These are phyloP conservation scores for Eupithecia tripunctaria DNA, from an alignment of 2,888 invertebrate species.

Conservation along the genomic window DNA sequence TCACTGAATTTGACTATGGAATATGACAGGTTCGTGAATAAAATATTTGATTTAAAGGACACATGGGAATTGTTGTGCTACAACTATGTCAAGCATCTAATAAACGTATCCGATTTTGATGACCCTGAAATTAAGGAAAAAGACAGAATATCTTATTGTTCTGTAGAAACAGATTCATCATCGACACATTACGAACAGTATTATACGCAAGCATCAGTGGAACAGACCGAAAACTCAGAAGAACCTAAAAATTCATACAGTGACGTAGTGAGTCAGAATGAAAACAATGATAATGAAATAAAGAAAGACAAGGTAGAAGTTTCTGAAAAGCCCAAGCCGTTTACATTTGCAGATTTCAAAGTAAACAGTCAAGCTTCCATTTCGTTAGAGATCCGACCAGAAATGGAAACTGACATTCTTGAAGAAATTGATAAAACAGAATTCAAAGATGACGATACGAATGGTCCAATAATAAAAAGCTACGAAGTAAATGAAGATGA, in stretches of 20 bases:
- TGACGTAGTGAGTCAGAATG: constrained; percentile 41
- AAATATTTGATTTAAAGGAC: constrained; percentile 85
- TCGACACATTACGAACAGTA: constrained; percentile 73
- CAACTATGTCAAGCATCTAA: constrained; percentile 80
- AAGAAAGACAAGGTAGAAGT: constrained; percentile 42
- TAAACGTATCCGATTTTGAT: constrained; percentile 73
- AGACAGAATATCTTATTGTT: constrained; percentile 71
- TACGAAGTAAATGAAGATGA: constrained; percentile 39
- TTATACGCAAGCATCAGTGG: constrained; percentile 57
- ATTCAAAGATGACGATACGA: constrained; percentile 32
- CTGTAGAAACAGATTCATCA: constrained; percentile 71
- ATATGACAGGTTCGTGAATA: constrained; percentile 84
- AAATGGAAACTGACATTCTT: constrained; percentile 45
- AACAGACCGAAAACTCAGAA: constrained; percentile 41
- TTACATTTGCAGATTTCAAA: constrained; percentile 85
- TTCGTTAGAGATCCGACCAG: constrained; percentile 50
- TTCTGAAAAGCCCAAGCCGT: constrained; percentile 71
- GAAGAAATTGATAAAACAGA: constrained; percentile 39
- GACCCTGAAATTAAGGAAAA: constrained; percentile 61
- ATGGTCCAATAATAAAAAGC: constrained; percentile 37
- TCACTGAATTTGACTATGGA: constrained; percentile 81
- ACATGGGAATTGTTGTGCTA: constrained; percentile 86
- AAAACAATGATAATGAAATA: constrained; percentile 24
- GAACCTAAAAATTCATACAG: constrained; percentile 44
- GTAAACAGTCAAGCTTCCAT: constrained; percentile 60